phyloP scores from a whole-genome alignment of 2,113 vertebrate species.

The Alces alces region DNA sequence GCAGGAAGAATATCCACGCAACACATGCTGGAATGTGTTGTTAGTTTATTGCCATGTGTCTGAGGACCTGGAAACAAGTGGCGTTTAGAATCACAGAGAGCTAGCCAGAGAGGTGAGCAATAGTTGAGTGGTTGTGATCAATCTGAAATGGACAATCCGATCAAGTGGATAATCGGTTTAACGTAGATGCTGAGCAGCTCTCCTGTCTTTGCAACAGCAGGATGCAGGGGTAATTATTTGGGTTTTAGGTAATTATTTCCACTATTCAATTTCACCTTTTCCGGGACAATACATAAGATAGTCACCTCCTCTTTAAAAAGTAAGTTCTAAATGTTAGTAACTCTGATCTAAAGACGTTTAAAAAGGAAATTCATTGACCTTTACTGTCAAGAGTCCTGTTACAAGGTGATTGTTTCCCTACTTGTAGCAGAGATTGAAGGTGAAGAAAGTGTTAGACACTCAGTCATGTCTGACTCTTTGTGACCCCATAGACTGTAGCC shows the following conservation, averaged over 20 bases:
- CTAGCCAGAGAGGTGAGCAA: neutral
- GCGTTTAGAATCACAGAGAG: neutral
- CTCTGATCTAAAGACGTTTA: neutral
- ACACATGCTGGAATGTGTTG: neutral
- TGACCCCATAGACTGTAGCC: neutral
- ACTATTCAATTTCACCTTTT: neutral
- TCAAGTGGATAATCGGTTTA: neutral
- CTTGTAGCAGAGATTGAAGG: neutral
- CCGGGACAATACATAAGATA: neutral
- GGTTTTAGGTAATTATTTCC: neutral
- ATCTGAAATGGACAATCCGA: neutral
- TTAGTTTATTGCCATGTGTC: neutral
- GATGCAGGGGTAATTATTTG: neutral
- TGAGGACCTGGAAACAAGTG: neutral
- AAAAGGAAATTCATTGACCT: neutral
- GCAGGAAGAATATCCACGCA: accelerated
- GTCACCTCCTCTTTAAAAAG: neutral
- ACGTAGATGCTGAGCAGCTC: neutral
- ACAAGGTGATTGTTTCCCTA: neutral
- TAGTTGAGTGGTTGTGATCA: neutral
- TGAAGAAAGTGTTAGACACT: neutral
- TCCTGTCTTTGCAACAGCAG: neutral
- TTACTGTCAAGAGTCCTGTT: neutral
- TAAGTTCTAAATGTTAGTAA: neutral
- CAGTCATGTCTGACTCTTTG: neutral